phyloP scores from a whole-genome alignment of 2,113 vertebrate genomes.

The Nesoenas mayeri region DNA sequence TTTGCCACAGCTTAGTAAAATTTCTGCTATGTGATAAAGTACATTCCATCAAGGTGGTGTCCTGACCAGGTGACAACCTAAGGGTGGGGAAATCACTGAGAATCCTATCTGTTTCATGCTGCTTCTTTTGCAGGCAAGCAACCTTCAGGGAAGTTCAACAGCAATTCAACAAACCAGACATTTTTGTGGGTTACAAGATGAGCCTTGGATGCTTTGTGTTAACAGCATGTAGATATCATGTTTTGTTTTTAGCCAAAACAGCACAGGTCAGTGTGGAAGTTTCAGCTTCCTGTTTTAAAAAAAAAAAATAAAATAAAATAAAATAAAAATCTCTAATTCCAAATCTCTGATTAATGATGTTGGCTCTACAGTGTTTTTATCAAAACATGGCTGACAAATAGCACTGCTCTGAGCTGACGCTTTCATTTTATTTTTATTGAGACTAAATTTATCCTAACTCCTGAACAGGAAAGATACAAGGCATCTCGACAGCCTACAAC shows the following conservation, averaged over 20 bases:
- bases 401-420: neutral
- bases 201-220: neutral
- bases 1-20: neutral
- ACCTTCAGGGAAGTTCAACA: neutral
- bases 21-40: neutral
- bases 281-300: neutral
- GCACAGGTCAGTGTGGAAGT: neutral
- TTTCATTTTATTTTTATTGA: neutral
- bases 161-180: neutral
- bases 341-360: neutral
- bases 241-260: neutral
- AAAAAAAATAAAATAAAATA: neutral
- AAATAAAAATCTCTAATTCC: neutral
- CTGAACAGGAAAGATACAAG: neutral
- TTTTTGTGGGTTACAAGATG: neutral
- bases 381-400: neutral
- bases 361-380: neutral
- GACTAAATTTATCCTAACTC: neutral
- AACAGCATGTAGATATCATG: accelerated
- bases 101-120: neutral
- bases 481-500: neutral
- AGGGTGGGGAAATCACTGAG: neutral
- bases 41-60: neutral
- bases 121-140: neutral
- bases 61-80: neutral